Base-by-base conservation (phyloP, 2,113 vertebrate species). In the Opisthocomus hoazin region DNA sequence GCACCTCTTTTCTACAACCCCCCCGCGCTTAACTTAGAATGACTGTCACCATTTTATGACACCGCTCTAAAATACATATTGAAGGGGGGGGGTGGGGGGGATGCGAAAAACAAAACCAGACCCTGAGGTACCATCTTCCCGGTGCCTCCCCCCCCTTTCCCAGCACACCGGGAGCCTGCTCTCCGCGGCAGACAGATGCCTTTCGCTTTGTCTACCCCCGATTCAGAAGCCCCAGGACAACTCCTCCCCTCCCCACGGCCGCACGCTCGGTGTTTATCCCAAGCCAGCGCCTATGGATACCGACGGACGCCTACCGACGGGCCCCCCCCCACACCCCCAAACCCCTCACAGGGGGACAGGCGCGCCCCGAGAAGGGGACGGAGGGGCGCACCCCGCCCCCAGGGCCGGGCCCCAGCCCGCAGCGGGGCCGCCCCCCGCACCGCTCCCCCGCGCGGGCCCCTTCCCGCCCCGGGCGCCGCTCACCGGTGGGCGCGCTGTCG, bases 401-500 rank as follows among this genome's bases (percentile, higher is more conserved):
- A 6, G 9, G 32, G 39, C 4, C 5, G 13, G 26, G 36, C 19
- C 56, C 12, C 26, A 7, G 23, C 34, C 24, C n/a, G 10, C 41
- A 1, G 27, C 57, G 30, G 29, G 22, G 20, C 19, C 65, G 14
- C 51, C 30, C 16, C 45, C 30, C 22, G 18, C 20, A 15, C 29
- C 29, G 41, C 20, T 68, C 43, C 2, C 34, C 50, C 23, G 9
- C 21, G 37, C 37, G 45, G 34, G 29, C 32, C 30, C 27, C 51
- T 43, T 54, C 65, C 64, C 51, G 24, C 76, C 39, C 5, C 45
- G n/a, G 22, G 24, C 10, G 48, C 65, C 19, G 57, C 97, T 98
- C 97, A 99, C 99, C 99, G 91, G 99, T 99, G 90, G 99, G 99
- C 90, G 99, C 99, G 95, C 99, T 99, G 98, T 99, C 99, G 82